Conservation (phyloP, 2,888 invertebrate genomes). For the Allacma fusca region DNA sequence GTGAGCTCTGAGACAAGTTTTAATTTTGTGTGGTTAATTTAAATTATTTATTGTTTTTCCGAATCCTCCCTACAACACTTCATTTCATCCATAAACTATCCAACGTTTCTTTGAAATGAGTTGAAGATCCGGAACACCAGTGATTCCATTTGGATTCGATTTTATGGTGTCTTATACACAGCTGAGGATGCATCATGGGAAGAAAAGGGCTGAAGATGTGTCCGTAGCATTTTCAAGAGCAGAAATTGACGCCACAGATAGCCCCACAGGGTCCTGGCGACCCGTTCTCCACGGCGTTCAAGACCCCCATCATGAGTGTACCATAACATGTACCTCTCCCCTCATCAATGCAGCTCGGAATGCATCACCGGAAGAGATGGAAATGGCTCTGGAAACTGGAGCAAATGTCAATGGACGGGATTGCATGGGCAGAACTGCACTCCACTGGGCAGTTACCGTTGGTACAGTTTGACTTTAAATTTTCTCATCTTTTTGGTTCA, state of each 20-base stretch:
- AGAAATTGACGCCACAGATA: neutral
- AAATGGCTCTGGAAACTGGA: constrained; percentile 75
- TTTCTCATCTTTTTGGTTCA: too few species aligned
- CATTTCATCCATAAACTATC: too few species aligned
- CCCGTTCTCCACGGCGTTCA: neutral
- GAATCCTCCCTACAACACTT: too few species aligned
- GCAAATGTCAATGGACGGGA: constrained; percentile 73
- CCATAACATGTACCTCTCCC: constrained; percentile 62
- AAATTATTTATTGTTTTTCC: too few species aligned
- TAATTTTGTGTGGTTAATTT: too few species aligned
- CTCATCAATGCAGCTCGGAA: constrained; percentile 88
- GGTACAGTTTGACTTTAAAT: constrained; percentile 41
- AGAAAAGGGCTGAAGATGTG: constrained; percentile 14
- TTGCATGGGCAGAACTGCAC: constrained; percentile 47
- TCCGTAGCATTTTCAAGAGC: constrained; percentile 20
- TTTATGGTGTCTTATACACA: constrained; percentile 8
- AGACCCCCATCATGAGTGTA: constrained; percentile 35
- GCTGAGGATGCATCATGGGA: constrained; percentile 18
- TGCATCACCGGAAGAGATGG: constrained; percentile 82
- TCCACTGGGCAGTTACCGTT: constrained; percentile 53
- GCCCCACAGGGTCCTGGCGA: neutral
- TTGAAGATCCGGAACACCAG: neutral
- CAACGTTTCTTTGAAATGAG: too few species aligned
- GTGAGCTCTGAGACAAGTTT: too few species aligned
- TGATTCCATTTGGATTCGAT: neutral